Conservation (phyloP, 1,140 invertebrate species). For the Drosophila biarmipes region DNA sequence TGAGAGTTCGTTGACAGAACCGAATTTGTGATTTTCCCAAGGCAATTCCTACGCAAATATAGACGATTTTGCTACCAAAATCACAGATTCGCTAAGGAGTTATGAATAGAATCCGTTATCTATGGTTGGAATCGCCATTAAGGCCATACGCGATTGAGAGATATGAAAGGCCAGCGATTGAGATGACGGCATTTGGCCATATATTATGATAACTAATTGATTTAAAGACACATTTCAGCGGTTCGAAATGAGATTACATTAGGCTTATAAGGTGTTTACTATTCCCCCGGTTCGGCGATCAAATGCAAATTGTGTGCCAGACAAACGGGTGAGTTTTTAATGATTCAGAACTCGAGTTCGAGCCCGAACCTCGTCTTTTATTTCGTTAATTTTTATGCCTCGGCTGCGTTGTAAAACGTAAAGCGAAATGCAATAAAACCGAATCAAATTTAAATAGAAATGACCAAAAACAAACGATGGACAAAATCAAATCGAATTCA, state of each 20-base stretch:
- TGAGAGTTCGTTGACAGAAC: constrained; percentile 14
- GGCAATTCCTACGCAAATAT: constrained; percentile 1
- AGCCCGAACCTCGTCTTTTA: constrained; percentile 17
- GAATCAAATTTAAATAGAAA: constrained; percentile 70
- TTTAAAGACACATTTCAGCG: constrained; percentile 66
- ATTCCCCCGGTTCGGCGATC: constrained; percentile 30
- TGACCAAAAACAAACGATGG: constrained; percentile 59
- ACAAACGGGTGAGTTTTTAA: constrained; percentile 22
- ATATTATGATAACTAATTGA: constrained; percentile 52
- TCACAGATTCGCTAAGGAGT: constrained; percentile 3
- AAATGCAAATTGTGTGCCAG: constrained; percentile 70
- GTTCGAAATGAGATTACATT: constrained; percentile 63
- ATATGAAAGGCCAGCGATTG: constrained; percentile 1
- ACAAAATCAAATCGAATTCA: constrained; percentile 56
- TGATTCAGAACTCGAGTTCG: constrained; percentile 38
- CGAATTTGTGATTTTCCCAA: neutral
- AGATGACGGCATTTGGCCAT: constrained; percentile 26
- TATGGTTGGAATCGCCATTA: constrained; percentile 1
- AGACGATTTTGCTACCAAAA: constrained; percentile 1
- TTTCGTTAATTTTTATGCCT: constrained; percentile 63
- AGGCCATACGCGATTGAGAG: constrained; percentile 24
- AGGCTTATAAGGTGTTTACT: constrained; percentile 80
- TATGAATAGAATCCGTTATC: constrained; percentile 6
- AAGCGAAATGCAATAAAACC: constrained; percentile 68
- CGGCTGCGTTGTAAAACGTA: constrained; percentile 39